These are phyloP conservation scores for Limnephilus rhombicus DNA, from an alignment of 2,888 invertebrate species.

Conservation along the genomic window DNA sequence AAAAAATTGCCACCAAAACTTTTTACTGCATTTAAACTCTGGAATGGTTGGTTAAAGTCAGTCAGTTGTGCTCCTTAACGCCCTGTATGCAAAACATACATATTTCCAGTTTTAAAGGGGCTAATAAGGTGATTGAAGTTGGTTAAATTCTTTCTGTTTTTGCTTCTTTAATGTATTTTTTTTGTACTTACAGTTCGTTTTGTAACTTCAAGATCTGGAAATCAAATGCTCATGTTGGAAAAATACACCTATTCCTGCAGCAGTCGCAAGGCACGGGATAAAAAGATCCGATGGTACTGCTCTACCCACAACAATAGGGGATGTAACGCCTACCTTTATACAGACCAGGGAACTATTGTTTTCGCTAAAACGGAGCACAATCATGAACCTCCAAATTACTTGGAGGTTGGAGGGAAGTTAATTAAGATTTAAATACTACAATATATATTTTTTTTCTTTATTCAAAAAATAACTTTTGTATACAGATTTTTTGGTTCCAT, in stretches of 20 bases:
- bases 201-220: slow-evolving; percentile 71
- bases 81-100: no score
- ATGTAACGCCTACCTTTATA: slow-evolving; percentile 73
- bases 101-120: no score
- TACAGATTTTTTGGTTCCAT: no score
- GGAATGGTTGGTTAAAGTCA: no score
- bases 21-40: no score
- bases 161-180: not conserved
- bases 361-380: slow-evolving; percentile 73
- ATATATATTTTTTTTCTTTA: no score
- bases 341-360: slow-evolving; percentile 70
- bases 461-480: no score
- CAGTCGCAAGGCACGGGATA: slow-evolving; percentile 67
- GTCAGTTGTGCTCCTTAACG: no score
- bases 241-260: slow-evolving; percentile 74
- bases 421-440: slow-evolving; percentile 6
- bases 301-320: slow-evolving; percentile 72
- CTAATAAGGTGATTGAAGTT: not conserved
- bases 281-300: slow-evolving; percentile 73
- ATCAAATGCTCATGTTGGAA: slow-evolving; percentile 72
- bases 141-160: not conserved
- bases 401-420: not conserved
- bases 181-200: not conserved
- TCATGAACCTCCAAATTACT: slow-evolving; percentile 67
- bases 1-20: no score